Evolutionary conservation across 2,113 vertebrate genomes (phyloP).

Genomic region (Oenanthe melanoleuca): DNA sequence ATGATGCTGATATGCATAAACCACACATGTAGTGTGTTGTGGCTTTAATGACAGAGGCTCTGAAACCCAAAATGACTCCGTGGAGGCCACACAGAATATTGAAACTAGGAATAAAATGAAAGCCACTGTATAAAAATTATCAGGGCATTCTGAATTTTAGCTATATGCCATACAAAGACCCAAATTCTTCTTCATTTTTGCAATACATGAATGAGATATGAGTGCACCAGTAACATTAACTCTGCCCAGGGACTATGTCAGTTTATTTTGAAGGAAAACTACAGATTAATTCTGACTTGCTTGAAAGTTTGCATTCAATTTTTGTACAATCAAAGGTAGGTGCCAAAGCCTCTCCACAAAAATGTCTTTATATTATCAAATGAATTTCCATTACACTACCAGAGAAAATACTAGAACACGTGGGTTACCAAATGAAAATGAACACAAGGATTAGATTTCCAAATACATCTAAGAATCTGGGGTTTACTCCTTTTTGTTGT

Average conservation of each 20-base stretch:
- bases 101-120: background rate
- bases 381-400: background rate
- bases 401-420: background rate
- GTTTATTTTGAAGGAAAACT: background rate
- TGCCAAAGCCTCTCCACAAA: background rate
- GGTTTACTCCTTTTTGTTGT: background rate
- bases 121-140: background rate
- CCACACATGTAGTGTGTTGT: background rate
- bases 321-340: background rate
- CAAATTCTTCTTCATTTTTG: background rate
- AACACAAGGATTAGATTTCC: background rate
- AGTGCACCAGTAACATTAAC: background rate
- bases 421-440: background rate
- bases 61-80: background rate
- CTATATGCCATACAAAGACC: background rate
- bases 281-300: background rate
- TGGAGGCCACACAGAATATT: background rate
- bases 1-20: background rate
- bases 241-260: background rate
- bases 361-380: background rate
- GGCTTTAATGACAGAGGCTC: background rate
- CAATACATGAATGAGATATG: background rate
- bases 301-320: background rate
- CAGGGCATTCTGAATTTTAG: background rate
- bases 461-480: background rate